Conservation (phyloP, 2,888 invertebrate species). For the Minunthozetes semirufus region DNA sequence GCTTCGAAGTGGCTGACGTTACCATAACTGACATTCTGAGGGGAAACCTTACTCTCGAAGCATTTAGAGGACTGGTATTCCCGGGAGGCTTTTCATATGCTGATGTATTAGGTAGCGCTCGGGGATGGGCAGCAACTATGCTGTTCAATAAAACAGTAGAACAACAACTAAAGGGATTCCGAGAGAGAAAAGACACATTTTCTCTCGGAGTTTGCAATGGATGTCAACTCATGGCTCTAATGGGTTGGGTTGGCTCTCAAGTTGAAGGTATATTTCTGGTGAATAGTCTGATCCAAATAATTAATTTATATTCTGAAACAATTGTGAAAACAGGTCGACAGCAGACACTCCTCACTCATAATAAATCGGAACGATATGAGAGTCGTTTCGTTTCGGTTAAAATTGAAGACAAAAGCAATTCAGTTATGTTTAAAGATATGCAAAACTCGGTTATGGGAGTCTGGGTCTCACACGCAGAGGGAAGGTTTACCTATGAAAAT, state of each 20-base stretch:
- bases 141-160: constrained; percentile 68
- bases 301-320: background rate
- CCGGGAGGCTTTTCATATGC: constrained; percentile 99
- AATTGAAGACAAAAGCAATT: constrained; percentile 59
- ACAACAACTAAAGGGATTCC: constrained; percentile 70
- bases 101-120: constrained; percentile 89
- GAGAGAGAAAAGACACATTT: constrained; percentile 66
- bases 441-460: constrained; percentile 78
- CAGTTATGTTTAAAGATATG: constrained; percentile 88
- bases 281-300: background rate
- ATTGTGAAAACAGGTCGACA: constrained; percentile 33
- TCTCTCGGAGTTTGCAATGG: constrained; percentile 98
- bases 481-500: constrained; percentile 55
- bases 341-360: constrained; percentile 67
- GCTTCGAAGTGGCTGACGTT: constrained; percentile 82
- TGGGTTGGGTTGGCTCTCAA: constrained; percentile 70
- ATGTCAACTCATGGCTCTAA: constrained; percentile 86
- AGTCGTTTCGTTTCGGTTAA: constrained; percentile 71
- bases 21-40: constrained; percentile 80
- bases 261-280: constrained; percentile 29
- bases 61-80: constrained; percentile 82
- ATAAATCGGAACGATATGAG: constrained; percentile 79
- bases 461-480: constrained; percentile 96
- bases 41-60: constrained; percentile 54
- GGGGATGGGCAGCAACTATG: constrained; percentile 90